A percentile compares a stretch with the other conserved stretches of the same genome.
Evolutionary conservation across 2,113 vertebrate genomes (phyloP).

Genomic region (Atractosteus spatula): DNA sequence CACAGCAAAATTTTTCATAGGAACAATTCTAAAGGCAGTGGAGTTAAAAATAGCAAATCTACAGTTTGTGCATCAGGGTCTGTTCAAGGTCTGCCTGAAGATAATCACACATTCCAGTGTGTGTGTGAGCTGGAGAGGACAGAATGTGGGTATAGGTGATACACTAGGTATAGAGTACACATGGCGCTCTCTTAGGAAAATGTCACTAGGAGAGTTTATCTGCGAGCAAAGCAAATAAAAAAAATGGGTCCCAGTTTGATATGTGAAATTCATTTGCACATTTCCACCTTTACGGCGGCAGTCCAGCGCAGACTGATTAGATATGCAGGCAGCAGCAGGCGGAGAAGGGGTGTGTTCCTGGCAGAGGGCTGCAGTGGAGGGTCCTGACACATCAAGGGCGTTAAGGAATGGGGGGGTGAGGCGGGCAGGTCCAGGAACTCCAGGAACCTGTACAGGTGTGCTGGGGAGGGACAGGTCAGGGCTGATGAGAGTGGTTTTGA

Average conservation of each 20-base stretch:
- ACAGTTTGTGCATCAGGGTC: too few relatives aligned
- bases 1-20: too few relatives aligned
- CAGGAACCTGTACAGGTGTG: constrained; percentile 57
- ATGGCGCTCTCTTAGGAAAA: neutral
- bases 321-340: constrained; percentile 21
- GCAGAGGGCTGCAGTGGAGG: too few relatives aligned
- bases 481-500: too few relatives aligned
- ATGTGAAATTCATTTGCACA: neutral
- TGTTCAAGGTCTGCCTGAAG: too few relatives aligned
- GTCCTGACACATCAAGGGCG: too few relatives aligned
- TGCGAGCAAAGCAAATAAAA: constrained; percentile 50
- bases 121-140: neutral
- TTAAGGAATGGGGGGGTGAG: constrained; percentile 11
- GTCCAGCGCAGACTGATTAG: constrained; percentile 51
- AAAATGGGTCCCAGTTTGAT: constrained; percentile 32
- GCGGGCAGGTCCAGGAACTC: constrained; percentile 8
- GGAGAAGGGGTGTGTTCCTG: too few relatives aligned
- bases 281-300: constrained; percentile 46
- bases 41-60: too few relatives aligned
- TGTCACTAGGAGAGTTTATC: constrained; percentile 28
- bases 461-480: too few relatives aligned
- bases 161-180: neutral
- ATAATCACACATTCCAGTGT: neutral
- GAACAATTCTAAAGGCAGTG: too few relatives aligned
- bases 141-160: neutral